Percentiles rank a stretch among this genome's conserved stretches.
phyloP scores from a whole-genome alignment of 35 echinoderm and acorn worm genomes.

The Eucidaris tribuloides region DNA sequence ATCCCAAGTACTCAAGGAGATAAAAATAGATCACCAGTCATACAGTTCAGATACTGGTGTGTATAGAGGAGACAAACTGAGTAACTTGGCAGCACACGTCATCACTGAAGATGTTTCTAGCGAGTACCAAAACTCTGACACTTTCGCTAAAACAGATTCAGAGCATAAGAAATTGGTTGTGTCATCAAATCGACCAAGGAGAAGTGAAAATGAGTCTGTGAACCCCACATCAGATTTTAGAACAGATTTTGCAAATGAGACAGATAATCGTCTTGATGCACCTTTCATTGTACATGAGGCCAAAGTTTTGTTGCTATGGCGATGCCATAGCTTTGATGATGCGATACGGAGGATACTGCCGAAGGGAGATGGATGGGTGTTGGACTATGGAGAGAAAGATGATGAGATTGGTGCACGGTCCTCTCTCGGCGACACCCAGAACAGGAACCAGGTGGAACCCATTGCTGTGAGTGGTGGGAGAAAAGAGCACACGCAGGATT shows the following conservation, averaged over 20 bases:
- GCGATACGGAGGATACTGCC: slow-evolving; percentile 24
- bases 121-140: neutral
- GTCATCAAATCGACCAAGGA: neutral
- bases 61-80: neutral
- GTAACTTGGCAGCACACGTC: neutral
- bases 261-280: neutral
- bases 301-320: slow-evolving; percentile 38
- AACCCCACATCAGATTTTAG: neutral
- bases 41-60: neutral
- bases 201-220: neutral
- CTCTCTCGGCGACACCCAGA: neutral
- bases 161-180: neutral
- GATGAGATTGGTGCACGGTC: neutral
- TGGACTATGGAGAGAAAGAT: slow-evolving; percentile 12
- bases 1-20: neutral
- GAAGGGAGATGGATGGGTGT: slow-evolving; percentile 18
- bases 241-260: neutral
- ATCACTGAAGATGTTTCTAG: neutral
- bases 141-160: neutral
- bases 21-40: slow-evolving; percentile 22
- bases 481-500: neutral
- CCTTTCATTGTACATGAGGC: neutral
- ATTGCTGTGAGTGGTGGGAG: slow-evolving; percentile 9
- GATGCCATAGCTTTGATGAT: slow-evolving; percentile 16
- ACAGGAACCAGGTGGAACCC: neutral